Base-by-base conservation (phyloP, 1,140 invertebrate genomes). In the Drosophila pachea region DNA sequence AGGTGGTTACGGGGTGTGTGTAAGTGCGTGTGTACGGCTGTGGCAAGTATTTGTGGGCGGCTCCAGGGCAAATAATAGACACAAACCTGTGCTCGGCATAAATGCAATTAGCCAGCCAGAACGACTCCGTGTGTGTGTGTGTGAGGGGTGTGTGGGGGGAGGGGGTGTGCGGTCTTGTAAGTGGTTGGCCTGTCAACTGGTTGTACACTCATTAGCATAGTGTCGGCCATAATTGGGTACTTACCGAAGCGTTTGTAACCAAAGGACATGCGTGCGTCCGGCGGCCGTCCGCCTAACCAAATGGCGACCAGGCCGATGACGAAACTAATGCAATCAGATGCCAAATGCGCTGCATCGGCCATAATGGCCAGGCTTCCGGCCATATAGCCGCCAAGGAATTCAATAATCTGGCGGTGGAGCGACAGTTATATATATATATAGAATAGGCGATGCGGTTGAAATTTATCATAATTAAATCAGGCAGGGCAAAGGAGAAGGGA, bases 321-420 rank as follows among this genome's bases (percentile, higher is more conserved):
- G 90, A 96, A 96, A 67, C 95, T 95, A 63, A 94, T 93, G 77
- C 95, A 94, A 91, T 97, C 95, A 69, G 94, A 94, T 64, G 96
- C 90, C 87, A 97, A 91, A 91, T 97, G 95, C 33, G 95, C 95
- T 31, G 95, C 95, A 90, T 97, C 95, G 16, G 94, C 93, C 92
- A 96, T 94, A 73, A 96, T 93, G 7, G 95, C 95, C 61, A 96
- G 90, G 90, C 95, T 96, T 79, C 94, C 93, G 12, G 95, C 94
- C 33, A 96, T 86, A 87, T 94, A 93, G 2, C 95, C 95, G 69
- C 95, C 95, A 45, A 94, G 89, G 72, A 94, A 89, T 91, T 94
- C 93, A 73, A 92, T 91, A 72, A 93, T 89, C 93, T 94, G 76
- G 60, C 68, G 54, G 73, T 78, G 4, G 6, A 43, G 12, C 56